phyloP scores from a whole-genome alignment of 2,888 invertebrate species.

The Rhimphoctona megacephalus region DNA sequence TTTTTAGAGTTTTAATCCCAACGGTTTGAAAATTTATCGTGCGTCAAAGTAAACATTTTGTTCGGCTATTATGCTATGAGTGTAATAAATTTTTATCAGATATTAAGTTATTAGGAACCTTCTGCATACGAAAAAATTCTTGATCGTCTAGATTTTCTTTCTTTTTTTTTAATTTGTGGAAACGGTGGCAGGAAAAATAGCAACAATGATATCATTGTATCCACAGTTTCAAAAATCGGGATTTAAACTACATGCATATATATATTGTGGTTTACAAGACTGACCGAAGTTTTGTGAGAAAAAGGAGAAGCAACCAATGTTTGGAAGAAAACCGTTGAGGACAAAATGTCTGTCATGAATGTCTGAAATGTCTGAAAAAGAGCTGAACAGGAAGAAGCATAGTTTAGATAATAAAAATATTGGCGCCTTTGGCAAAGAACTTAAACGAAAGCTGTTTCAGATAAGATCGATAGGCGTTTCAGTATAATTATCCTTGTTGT shows the following conservation, averaged over 20 bases:
- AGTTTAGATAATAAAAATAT: conserved; percentile 20
- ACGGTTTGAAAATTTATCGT: conserved; percentile 28
- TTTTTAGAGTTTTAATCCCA: background rate
- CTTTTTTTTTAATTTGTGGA: background rate
- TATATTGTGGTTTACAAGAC: no score
- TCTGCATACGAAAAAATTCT: background rate
- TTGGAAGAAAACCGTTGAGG: background rate
- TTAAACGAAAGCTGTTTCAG: conserved; percentile 55
- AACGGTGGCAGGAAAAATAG: no score
- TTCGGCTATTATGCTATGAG: background rate
- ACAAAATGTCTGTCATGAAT: background rate
- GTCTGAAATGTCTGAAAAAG: no score
- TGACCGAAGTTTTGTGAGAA: no score
- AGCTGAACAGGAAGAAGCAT: background rate
- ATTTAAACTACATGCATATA: no score
- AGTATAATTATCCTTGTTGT: conserved; percentile 79
- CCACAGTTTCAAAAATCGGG: no score
- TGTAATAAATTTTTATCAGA: background rate
- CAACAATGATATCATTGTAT: no score
- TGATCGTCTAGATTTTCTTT: background rate
- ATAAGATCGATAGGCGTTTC: conserved; percentile 58
- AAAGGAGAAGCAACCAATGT: background rate
- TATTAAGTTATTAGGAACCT: background rate
- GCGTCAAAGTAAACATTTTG: background rate
- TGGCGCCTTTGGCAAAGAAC: conserved; percentile 20